phyloP scores from a whole-genome alignment of 2,113 vertebrate species.

The Gymnogyps californianus region DNA sequence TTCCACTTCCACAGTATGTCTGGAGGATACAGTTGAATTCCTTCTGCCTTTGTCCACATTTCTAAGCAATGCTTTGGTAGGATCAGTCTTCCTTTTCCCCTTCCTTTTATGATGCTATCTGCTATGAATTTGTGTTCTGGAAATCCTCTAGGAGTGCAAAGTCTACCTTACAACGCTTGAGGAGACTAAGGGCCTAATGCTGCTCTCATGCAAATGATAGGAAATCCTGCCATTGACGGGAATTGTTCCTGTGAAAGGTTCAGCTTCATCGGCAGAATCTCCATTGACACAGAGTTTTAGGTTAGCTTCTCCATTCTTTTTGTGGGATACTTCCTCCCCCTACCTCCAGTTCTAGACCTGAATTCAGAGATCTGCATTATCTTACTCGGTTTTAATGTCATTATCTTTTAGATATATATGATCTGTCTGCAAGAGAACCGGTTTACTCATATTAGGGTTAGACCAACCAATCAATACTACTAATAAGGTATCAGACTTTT shows the following conservation, averaged over 20 bases:
- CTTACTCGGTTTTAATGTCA: background rate
- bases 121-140: background rate
- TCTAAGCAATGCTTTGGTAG: background rate
- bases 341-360: background rate
- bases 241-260: background rate
- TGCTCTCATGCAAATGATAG: background rate
- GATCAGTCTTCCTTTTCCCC: conserved; percentile 8
- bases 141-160: background rate
- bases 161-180: background rate
- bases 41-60: background rate
- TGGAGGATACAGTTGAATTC: background rate
- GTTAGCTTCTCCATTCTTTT: background rate
- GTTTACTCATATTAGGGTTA: background rate
- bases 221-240: conserved; percentile 55
- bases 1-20: background rate
- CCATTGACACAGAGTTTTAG: background rate
- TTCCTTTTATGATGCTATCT: background rate
- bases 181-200: background rate
- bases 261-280: background rate
- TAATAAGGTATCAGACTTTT: background rate
- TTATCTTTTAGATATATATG: background rate
- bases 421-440: background rate
- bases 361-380: background rate
- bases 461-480: background rate
- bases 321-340: background rate